These are phyloP conservation scores for Lepidocyrtinus sp. DNA, from an alignment of 2,888 invertebrate genomes.

Conservation along the genomic window DNA sequence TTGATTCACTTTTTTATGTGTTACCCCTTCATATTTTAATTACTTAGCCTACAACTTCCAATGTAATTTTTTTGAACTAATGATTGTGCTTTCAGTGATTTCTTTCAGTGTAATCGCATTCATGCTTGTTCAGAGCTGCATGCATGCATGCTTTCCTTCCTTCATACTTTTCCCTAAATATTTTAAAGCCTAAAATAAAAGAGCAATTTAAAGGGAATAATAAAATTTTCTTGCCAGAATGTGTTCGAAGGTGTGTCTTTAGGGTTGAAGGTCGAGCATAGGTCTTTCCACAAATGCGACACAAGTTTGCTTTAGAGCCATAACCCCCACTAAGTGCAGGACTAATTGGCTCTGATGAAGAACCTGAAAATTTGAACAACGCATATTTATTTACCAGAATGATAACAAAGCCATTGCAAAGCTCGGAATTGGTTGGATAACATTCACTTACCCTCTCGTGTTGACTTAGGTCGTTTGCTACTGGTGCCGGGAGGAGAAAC, in stretches of 20 bases:
- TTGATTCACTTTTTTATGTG: too few relatives aligned
- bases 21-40: too few relatives aligned
- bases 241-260: constrained; percentile 96
- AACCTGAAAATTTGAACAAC: constrained; percentile 54
- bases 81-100: too few relatives aligned
- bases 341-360: constrained; percentile 67
- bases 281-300: constrained; percentile 95
- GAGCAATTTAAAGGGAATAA: too few relatives aligned
- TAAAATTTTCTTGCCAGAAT: constrained; percentile 96
- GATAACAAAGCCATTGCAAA: background rate
- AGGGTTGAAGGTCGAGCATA: constrained; percentile 97
- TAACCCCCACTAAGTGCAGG: constrained; percentile 61
- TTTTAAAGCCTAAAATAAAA: too few relatives aligned
- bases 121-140: too few relatives aligned
- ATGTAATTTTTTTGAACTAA: too few relatives aligned
- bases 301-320: constrained; percentile 81
- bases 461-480: constrained; percentile 62
- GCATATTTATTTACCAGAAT: background rate
- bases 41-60: too few relatives aligned
- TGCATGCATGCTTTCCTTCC: too few relatives aligned
- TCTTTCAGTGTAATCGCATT: too few relatives aligned
- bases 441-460: constrained; percentile 52
- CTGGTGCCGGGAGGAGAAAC: constrained; percentile 49
- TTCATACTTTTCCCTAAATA: too few relatives aligned
- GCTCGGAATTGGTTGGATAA: background rate